Conservation (phyloP, 2,797 vertebrate genomes). For the Hapalemur alaotrensis region DNA sequence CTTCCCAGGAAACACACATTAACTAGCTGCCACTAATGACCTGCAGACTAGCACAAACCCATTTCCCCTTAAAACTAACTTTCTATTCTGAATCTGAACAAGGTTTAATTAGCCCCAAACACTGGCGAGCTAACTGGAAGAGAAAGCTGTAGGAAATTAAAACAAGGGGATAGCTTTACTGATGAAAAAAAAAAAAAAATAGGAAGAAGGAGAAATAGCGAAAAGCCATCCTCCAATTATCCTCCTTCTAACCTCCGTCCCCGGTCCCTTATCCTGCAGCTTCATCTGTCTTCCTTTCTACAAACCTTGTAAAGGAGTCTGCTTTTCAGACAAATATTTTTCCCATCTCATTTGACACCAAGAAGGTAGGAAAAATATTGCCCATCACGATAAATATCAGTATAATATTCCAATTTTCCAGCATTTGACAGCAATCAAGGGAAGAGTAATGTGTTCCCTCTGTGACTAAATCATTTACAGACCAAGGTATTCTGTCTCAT, state of each 20-base stretch:
- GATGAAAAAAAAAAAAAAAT: neutral
- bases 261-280: neutral
- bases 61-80: slow-evolving; percentile 69
- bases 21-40: slow-evolving; percentile 53
- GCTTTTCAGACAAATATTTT: slow-evolving; percentile 66
- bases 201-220: neutral
- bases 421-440: slow-evolving; percentile 93
- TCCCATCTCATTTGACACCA: slow-evolving; percentile 77
- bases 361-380: slow-evolving; percentile 85
- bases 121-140: slow-evolving; percentile 1
- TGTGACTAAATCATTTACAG: slow-evolving; percentile 91
- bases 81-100: slow-evolving; percentile 64
- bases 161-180: neutral
- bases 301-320: slow-evolving; percentile 50
- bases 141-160: slow-evolving; percentile 34
- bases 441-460: slow-evolving; percentile 92
- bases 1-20: slow-evolving; percentile 60
- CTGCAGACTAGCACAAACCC: slow-evolving; percentile 54
- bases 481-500: slow-evolving; percentile 92
- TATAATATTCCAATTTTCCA: slow-evolving; percentile 91
- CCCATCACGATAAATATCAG: slow-evolving; percentile 88
- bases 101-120: slow-evolving; percentile 58
- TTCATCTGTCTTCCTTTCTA: slow-evolving; percentile 47
- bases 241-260: neutral
- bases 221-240: slow-evolving; percentile 54